These are phyloP conservation scores for Conomelus anceps DNA, from an alignment of 2,888 invertebrate genomes.

Conservation along the genomic window DNA sequence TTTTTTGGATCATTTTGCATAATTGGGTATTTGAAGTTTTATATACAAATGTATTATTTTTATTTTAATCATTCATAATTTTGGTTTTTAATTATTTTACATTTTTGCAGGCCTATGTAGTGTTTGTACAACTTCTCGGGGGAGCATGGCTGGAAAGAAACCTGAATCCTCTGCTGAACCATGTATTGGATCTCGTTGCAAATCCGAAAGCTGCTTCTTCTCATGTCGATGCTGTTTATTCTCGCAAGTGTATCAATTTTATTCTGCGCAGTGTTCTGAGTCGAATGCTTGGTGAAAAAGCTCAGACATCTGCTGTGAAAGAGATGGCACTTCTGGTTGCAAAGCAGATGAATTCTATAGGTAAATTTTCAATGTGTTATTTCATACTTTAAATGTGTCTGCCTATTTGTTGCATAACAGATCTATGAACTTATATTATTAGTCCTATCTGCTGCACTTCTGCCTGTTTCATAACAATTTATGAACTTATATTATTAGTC, in stretches of 20 bases:
- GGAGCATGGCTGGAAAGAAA: conserved; percentile 92
- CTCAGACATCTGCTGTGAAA: conserved; percentile 90
- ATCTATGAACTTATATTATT: too few relatives aligned
- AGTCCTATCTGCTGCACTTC: too few relatives aligned
- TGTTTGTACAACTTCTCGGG: conserved; percentile 89
- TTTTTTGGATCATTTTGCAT: too few relatives aligned
- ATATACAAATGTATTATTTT: too few relatives aligned
- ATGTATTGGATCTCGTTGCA: conserved; percentile 80
- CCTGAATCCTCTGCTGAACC: conserved; percentile 74
- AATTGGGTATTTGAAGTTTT: too few relatives aligned
- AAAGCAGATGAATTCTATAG: conserved; percentile 90
- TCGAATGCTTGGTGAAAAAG: conserved; percentile 92
- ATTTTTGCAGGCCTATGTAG: conserved; percentile 77
- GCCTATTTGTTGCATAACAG: too few relatives aligned
- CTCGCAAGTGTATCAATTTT: conserved; percentile 94
- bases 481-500: too few relatives aligned
- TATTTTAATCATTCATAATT: background rate
- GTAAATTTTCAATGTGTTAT: too few relatives aligned
- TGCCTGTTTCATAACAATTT: too few relatives aligned
- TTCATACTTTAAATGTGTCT: too few relatives aligned
- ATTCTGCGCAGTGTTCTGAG: conserved; percentile 87
- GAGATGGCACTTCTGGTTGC: conserved; percentile 87
- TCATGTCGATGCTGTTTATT: conserved; percentile 96
- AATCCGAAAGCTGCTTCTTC: conserved; percentile 93
- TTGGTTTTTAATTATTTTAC: conserved; percentile 8